These are phyloP conservation scores for Euborellia annulipes DNA, from an alignment of 1,140 invertebrate genomes.

Conservation along the genomic window DNA sequence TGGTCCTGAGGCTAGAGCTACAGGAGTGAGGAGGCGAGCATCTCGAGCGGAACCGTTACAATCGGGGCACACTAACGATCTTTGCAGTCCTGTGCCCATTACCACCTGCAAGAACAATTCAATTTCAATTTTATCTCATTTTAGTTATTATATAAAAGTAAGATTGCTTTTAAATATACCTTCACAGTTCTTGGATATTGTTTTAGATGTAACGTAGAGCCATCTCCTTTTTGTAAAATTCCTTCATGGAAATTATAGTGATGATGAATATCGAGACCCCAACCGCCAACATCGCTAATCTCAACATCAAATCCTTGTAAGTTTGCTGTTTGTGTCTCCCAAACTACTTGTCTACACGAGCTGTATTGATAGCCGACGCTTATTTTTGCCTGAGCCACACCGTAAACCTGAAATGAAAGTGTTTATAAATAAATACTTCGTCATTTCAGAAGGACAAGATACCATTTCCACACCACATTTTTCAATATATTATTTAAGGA, in stretches of 20 bases:
- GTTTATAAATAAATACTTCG: too few species aligned
- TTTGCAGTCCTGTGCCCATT: conserved; percentile 85
- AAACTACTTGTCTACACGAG: conserved; percentile 69
- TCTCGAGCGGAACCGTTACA: conserved; percentile 78
- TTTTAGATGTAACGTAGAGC: conserved; percentile 82
- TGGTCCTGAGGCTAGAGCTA: conserved; percentile 80
- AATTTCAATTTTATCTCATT: too few species aligned
- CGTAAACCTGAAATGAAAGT: conserved; percentile 49
- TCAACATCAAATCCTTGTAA: conserved; percentile 94
- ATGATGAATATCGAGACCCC: conserved; percentile 95
- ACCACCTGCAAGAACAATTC: too few species aligned
- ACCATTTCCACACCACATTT: too few species aligned
- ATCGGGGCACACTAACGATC: conserved; percentile 49
- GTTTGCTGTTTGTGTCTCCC: conserved; percentile 85
- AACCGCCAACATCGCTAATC: conserved; percentile 91
- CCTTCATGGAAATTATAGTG: conserved; percentile 96
- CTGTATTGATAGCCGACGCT: conserved; percentile 91
- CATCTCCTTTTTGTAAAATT: conserved; percentile 91
- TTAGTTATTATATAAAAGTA: too few species aligned
- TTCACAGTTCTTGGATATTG: conserved; percentile 79
- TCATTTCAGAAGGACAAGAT: too few species aligned
- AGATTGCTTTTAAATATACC: conserved; percentile 1
- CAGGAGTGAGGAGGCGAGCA: conserved; percentile 74
- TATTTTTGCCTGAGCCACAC: conserved; percentile 67
- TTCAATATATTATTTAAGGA: too few species aligned